Evolutionary conservation across 1,140 invertebrate genomes (phyloP), one percentile per base, ranked within the genome.

Genomic region (Diorhabda elongata): DNA sequence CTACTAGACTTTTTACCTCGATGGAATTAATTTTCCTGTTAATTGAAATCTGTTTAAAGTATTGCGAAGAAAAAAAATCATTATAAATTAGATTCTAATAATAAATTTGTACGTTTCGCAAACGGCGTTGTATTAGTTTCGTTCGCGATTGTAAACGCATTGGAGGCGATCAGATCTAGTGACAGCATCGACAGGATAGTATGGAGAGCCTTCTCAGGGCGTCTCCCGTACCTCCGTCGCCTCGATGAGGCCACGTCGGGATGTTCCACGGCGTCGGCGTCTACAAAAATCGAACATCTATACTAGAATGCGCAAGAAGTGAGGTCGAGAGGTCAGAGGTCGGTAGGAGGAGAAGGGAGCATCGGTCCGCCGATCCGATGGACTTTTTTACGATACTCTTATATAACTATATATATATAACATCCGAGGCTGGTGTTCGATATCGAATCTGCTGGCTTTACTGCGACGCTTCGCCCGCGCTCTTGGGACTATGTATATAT

Each of bases 241-340:
- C 26, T 52, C 47, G 47, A 8, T 52, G 47, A 52, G 47, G 47
- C 47, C 47, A 60, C 41, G 65, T 45, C 71, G 67, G 71, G 65
- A 69, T 63, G 64, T 68, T 71, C 69, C 73, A 74, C 71, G 71
- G 71, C 73, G 73, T 72, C 71, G 71, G 73, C 73, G 73, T 74
- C 74, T 70, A 66, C 74, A 77, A 77, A 77, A 77, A 77, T 77
- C 75, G 75, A 77, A 77, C 75, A 68, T 72, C 74, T 75, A 75
- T 77, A 77, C 73, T 74, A 72, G 73, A 75, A 71, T 74, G 75
- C 75, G 74, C 75, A 74, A 75, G 70, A 73, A 76, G 75, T 76
- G 72, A 74, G 73, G 70, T 71, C 66, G 71, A 66, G 68, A 69
- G 73, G 73, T 75, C 73, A 75, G 65, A 73, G 73, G 73, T 75